Evolutionary conservation across 2,797 vertebrate species (phyloP).

Genomic region (Tympanoctomys barrerae): DNA sequence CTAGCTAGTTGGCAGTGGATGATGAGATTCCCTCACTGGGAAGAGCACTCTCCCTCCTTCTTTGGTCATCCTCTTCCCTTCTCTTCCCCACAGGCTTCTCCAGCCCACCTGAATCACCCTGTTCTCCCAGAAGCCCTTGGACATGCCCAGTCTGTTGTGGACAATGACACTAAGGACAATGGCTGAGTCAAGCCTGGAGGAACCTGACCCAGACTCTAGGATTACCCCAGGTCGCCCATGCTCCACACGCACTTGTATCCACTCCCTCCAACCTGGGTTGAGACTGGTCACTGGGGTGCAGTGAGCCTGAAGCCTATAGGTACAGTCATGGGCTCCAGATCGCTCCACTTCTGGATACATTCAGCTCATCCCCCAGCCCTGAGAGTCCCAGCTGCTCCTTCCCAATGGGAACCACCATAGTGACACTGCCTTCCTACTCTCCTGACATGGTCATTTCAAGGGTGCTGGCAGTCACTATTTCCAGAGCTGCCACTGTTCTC

Average conservation of each 20-base stretch:
- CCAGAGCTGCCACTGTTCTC: not conserved
- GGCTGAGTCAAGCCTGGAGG: constrained; percentile 34
- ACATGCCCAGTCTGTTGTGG: not conserved
- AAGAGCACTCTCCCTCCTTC: not conserved
- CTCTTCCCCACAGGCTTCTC: constrained; percentile 63
- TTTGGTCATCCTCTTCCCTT: not conserved
- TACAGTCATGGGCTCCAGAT: not conserved
- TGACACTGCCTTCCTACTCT: not conserved
- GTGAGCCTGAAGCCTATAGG: not conserved
- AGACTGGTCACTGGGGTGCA: not conserved
- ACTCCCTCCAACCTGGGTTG: not conserved
- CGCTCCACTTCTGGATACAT: not conserved
- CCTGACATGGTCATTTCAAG: not conserved
- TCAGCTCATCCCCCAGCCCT: not conserved
- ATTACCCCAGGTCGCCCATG: not conserved
- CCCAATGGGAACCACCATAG: not conserved
- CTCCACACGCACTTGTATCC: not conserved
- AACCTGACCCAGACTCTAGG: constrained; percentile 38
- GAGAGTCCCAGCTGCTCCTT: not conserved
- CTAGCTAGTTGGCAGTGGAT: not conserved
- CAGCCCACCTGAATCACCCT: constrained; percentile 32
- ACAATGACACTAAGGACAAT: constrained; percentile 42
- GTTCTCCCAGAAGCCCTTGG: constrained; percentile 43
- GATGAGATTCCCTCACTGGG: not conserved
- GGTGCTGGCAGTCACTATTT: not conserved